These are phyloP conservation scores for Hesperia comma DNA, from an alignment of 2,888 invertebrate genomes.

Conservation along the genomic window DNA sequence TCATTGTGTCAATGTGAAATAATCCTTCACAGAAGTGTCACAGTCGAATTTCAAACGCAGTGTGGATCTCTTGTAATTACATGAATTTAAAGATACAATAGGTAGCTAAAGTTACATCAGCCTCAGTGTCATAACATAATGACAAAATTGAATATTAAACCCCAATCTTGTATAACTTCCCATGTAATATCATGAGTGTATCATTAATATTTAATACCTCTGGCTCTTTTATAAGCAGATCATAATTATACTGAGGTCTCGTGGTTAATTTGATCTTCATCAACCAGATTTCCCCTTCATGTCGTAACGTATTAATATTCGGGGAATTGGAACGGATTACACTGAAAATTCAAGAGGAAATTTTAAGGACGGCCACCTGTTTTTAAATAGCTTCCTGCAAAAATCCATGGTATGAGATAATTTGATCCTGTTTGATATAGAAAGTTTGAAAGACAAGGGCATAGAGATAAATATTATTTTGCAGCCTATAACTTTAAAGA, in stretches of 20 bases:
- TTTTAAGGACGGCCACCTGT: background rate
- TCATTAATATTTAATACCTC: slow-evolving; percentile 39
- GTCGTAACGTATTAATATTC: slow-evolving; percentile 5
- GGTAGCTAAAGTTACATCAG: background rate
- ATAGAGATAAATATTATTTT: too few relatives aligned
- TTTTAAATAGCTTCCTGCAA: background rate
- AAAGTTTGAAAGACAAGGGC: too few relatives aligned
- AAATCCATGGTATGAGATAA: background rate
- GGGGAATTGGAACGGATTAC: slow-evolving; percentile 1
- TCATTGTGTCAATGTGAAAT: too few relatives aligned
- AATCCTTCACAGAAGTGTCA: too few relatives aligned
- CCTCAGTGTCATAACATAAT: background rate
- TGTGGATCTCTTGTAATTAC: too few relatives aligned
- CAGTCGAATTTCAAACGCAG: too few relatives aligned
- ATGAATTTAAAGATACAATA: too few relatives aligned
- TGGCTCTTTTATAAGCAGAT: slow-evolving; percentile 35
- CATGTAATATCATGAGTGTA: slow-evolving; percentile 27
- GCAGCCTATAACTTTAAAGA: too few relatives aligned
- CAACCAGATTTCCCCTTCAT: slow-evolving; percentile 11
- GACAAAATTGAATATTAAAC: slow-evolving; percentile 27
- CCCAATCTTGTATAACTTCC: slow-evolving; percentile 10
- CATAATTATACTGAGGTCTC: slow-evolving; percentile 25
- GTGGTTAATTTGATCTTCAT: slow-evolving; percentile 23
- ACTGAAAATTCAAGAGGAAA: slow-evolving; percentile 2
- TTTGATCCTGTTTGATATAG: too few relatives aligned